phyloP scores from a whole-genome alignment of 2,888 invertebrate species.

The Ferrisia virgata region DNA sequence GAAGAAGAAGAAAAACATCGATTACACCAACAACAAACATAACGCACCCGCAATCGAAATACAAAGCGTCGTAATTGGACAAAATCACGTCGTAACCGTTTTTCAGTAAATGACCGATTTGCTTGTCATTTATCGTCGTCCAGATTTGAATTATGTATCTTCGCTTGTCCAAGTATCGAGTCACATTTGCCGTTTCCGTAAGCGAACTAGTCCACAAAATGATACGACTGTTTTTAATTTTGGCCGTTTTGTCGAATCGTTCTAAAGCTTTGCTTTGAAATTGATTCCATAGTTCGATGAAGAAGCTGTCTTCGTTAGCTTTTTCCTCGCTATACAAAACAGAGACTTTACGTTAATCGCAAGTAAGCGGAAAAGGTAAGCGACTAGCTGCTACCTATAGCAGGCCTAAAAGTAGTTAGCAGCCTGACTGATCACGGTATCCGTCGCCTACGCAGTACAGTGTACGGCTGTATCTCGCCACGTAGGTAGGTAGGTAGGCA shows the following conservation, averaged over 20 bases:
- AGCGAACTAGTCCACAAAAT: constrained; percentile 80
- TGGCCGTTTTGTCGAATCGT: constrained; percentile 56
- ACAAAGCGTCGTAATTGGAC: constrained; percentile 70
- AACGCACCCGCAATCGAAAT: constrained; percentile 46
- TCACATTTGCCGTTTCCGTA: constrained; percentile 65
- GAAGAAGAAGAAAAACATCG: no score
- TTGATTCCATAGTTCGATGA: constrained; percentile 63
- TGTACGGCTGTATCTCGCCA: no score
- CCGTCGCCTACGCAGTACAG: no score
- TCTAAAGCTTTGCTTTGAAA: constrained; percentile 70
- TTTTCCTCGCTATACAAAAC: constrained; percentile 56
- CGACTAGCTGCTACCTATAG: no score
- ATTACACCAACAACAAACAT: no score
- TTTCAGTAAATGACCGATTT: constrained; percentile 64
- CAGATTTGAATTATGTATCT: constrained; percentile 82
- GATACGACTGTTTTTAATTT: constrained; percentile 46
- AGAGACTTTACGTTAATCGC: no score
- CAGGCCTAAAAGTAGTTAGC: no score
- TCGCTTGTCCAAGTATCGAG: constrained; percentile 65
- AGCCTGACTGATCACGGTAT: no score
- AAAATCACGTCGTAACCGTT: constrained; percentile 74
- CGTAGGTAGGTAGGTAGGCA: no score
- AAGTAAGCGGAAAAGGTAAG: no score
- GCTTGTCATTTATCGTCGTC: constrained; percentile 67
- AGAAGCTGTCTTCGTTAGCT: constrained; percentile 52